These are phyloP conservation scores for Scaeva pyrastri DNA, from an alignment of 2,888 invertebrate species.

Conservation along the genomic window DNA sequence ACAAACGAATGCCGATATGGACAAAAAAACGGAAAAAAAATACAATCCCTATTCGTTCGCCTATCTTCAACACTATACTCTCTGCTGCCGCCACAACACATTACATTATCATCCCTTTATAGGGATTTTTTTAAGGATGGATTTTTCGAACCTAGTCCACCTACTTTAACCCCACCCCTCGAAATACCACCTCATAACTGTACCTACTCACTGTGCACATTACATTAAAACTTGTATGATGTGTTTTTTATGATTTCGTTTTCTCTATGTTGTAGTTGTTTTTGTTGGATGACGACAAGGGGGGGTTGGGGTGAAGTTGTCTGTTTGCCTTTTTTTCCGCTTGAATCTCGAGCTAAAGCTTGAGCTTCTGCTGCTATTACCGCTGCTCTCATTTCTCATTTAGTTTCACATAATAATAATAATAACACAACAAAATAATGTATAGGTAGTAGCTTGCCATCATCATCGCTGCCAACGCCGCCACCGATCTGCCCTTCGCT, in stretches of 20 bases:
- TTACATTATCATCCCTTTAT: constrained; percentile 74
- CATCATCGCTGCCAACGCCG: constrained; percentile 41
- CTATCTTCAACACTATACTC: constrained; percentile 70
- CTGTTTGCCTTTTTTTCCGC: constrained; percentile 5
- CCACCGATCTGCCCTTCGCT: constrained; percentile 14
- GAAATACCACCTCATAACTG: constrained; percentile 42
- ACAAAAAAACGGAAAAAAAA: constrained; percentile 45
- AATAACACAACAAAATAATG: constrained; percentile 75
- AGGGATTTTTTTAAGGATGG: constrained; percentile 47
- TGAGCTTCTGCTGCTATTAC: constrained; percentile 60
- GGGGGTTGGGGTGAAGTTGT: constrained; percentile 13
- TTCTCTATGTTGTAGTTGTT: constrained; percentile 24
- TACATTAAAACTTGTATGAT: constrained; percentile 76
- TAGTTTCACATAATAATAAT: constrained; percentile 75
- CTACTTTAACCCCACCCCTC: constrained; percentile 13
- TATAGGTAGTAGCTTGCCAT: constrained; percentile 71
- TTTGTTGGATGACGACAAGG: neutral
- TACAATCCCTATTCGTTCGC: constrained; percentile 61
- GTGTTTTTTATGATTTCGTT: constrained; percentile 68
- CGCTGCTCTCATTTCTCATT: constrained; percentile 73
- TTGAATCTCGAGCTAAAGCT: constrained; percentile 45
- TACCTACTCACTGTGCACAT: constrained; percentile 57
- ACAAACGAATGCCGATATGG: constrained; percentile 71
- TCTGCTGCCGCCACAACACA: constrained; percentile 57
- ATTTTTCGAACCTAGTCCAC: constrained; percentile 72